Evolutionary conservation across 2,888 invertebrate species (phyloP).

Genomic region (Acrobasis suavella): DNA sequence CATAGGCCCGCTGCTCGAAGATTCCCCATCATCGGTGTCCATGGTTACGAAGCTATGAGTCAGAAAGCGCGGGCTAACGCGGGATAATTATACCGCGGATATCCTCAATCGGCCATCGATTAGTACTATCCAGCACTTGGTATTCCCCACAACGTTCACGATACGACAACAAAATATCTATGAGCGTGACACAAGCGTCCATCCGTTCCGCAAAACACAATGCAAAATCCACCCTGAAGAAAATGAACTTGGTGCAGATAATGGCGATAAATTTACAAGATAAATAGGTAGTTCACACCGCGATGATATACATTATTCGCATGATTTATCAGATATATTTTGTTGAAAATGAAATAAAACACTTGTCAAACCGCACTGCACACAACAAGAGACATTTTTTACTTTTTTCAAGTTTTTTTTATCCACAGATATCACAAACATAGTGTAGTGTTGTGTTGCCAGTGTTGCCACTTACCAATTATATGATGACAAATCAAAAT

Average conservation of each 20-base stretch:
- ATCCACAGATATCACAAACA: neutral
- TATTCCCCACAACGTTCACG: slow-evolving; percentile 73
- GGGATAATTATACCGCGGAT: slow-evolving; percentile 49
- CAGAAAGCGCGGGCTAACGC: slow-evolving; percentile 48
- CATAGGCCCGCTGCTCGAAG: slow-evolving; percentile 94
- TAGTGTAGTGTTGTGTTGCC: too few relatives aligned
- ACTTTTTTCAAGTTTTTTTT: slow-evolving; percentile 22
- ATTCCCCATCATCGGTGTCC: slow-evolving; percentile 94
- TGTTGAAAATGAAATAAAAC: slow-evolving; percentile 48
- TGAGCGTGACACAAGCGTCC: slow-evolving; percentile 66
- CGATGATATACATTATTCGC: slow-evolving; percentile 8
- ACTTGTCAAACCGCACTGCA: slow-evolving; percentile 46
- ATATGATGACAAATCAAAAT: too few relatives aligned
- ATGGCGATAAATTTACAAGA: neutral
- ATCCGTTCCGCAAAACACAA: slow-evolving; percentile 46
- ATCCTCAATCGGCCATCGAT: slow-evolving; percentile 70
- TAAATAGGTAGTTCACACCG: neutral
- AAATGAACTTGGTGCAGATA: neutral
- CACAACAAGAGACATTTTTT: slow-evolving; percentile 29
- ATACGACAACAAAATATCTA: slow-evolving; percentile 65
- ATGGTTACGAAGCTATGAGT: slow-evolving; percentile 77
- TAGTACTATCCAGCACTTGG: slow-evolving; percentile 58
- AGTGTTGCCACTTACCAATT: neutral
- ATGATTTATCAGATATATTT: slow-evolving; percentile 34
- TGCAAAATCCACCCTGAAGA: slow-evolving; percentile 1